Base-by-base conservation (phyloP, 1,140 invertebrate genomes). In the Bombus waltoni region DNA sequence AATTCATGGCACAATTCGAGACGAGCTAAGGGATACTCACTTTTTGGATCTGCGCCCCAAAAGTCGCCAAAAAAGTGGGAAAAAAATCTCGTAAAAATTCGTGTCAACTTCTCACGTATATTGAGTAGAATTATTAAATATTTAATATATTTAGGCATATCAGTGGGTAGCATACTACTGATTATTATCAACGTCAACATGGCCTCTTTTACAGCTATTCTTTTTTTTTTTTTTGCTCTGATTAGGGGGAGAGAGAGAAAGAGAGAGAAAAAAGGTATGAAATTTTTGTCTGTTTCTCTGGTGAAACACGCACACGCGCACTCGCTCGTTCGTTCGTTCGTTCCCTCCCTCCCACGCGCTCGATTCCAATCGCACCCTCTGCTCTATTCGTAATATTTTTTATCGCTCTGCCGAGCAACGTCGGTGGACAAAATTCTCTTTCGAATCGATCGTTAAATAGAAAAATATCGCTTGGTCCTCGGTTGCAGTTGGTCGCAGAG, bases 21-120 rank as follows among this genome's bases (percentile, higher is more conserved):
- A 92, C 91, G 89, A 93, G 90, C 88, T 92, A 92, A 88, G 91
- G 82, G 89, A 93, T 93, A 93, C 93, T 93, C 93, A 93, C 93
- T 92, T 94, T 90, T 93, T 89, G 90, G 90, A 90, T 91, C 93
- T 94, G 94, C 92, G 94, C 94, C 94, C 94, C 93, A 94, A 95
- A 94, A 94, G 94, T 95, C 94, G 94, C 95, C 94, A 94, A 95
- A 95, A 95, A 94, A 95, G 94, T 95, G 93, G 94, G 92, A 95
- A 95, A 95, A 77, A 80, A 95, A 94, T 91, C 88, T 94, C 91
- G 94, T 95, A 94, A 95, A 95, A 95, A 95, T 93, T 93, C 92
- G 91, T 95, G 93, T 94, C 93, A 94, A 94, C 83, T 94, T 94
- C 93, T 92, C 94, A 93, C 92, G 93, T 94, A 94, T 87, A 93